Base-by-base conservation (phyloP, 2,797 vertebrate species). In the Pipistrellus kuhlii region DNA sequence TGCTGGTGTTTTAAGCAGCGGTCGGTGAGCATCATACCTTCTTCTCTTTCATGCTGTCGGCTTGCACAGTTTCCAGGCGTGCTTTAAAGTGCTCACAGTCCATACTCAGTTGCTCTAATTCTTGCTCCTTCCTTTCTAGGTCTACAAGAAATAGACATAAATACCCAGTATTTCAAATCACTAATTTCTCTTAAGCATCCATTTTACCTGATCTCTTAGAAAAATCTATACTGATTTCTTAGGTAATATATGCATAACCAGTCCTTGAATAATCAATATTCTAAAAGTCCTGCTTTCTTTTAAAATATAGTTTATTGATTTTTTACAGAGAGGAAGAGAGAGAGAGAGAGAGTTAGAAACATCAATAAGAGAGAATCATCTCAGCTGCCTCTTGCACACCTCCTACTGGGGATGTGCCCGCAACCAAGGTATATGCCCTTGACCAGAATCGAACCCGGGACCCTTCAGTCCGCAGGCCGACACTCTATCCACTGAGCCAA, bases 21-120 rank as follows among this genome's bases (percentile, higher is more conserved):
- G 25, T 14, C 12, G 3, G 8, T 48, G 27, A 53, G 41, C 85
- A 6, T 21, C 95, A 90, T 98, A 99, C 99, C 99, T 99, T 98
- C 97, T 98, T 99, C 96, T 99, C 99, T 93, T 95, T 98, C 96
- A 99, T 97, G 95, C 98, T 98, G 89, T 99, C 99, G 6, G 96
- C 96, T 96, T 99, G 99, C 8, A 97, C 96, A 0, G 98, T 98
- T 21, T 99, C 98, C 90, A 99, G 98, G 15, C 99, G 98, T 48
- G 99, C 98, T 97, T 97, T 98, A 69, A 99, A 98, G 96, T 99
- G 99, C 15, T 98, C 98, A 96, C 98, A 98, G 53, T 99, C 98
- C 97, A 98, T 98, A 80, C 96, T 98, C 97, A 99, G 95, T 90
- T 98, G 98, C 75, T 99, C 98, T 90, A 98, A 95, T 84, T 99